These are phyloP conservation scores for Cataglyphis altisquamis DNA, from an alignment of 2,888 invertebrate species.

Conservation along the genomic window DNA sequence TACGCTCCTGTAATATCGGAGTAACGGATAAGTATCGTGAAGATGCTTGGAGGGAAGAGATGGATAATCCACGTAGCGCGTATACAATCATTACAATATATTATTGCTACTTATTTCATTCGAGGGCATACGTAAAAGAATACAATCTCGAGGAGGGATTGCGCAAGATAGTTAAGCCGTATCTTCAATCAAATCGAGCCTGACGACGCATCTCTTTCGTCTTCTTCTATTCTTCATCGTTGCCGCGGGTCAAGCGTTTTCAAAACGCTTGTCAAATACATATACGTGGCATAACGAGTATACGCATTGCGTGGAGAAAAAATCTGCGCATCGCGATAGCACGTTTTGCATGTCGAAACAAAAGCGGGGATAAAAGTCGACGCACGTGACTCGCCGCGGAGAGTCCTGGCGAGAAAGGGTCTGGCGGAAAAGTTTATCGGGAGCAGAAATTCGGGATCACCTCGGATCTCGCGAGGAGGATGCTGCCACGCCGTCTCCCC, in stretches of 20 bases:
- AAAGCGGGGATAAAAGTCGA: conserved; percentile 55
- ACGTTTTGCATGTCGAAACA: conserved; percentile 66
- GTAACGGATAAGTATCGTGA: conserved; percentile 17
- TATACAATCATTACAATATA: conserved; percentile 42
- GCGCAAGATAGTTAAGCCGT: conserved; percentile 23
- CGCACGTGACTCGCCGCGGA: conserved; percentile 14
- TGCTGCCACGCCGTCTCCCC: conserved; percentile 55
- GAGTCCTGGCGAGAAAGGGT: not conserved
- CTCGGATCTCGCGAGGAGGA: conserved; percentile 40
- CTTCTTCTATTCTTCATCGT: not conserved
- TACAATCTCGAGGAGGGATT: conserved; percentile 4
- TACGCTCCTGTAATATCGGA: conserved; percentile 50
- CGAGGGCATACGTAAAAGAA: conserved; percentile 16
- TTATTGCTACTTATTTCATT: conserved; percentile 51
- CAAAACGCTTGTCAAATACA: not conserved
- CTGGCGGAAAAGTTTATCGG: conserved; percentile 1
- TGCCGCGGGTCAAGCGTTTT: conserved; percentile 37
- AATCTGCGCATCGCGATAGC: conserved; percentile 61
- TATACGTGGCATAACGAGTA: not conserved
- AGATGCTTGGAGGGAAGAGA: conserved; percentile 15
- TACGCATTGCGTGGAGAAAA: conserved; percentile 50
- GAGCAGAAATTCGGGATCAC: not conserved
- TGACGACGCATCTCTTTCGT: not conserved
- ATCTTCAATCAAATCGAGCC: conserved; percentile 29
- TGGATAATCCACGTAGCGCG: conserved; percentile 20